Evolutionary conservation across 2,888 invertebrate species (phyloP), one percentile per base, ranked within the genome.

Genomic region (Lagria hirta): DNA sequence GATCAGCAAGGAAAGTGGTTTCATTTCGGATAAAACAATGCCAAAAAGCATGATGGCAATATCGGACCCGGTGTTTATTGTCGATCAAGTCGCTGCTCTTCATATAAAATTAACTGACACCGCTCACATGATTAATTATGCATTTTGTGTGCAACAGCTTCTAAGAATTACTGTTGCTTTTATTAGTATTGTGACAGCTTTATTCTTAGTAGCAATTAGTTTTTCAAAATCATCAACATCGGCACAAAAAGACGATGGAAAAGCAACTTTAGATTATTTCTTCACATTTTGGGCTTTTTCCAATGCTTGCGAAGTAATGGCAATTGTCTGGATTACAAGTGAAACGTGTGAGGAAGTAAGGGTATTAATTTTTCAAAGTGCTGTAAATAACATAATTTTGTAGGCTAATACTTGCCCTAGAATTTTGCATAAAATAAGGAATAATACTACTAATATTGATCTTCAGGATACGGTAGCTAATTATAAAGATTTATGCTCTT

Each of bases 381-480:
- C 10, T n/a, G n/a, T n/a, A n/a, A n/a, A n/a, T n/a, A n/a, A 4
- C 29, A 6, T 28, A 36, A 27, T 28, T 27, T 60, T 62, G 49
- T 43, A 65, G 64, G 63, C 65, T 7, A 61, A 63, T 43, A 60
- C 53, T 15, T 59, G 60, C 33, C 63, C 62, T 16, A 51, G 58
- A 42, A 58, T 64, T 46, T 48, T 65, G 42, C 63, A 64, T 41
- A 62, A 57, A 50, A 65, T 65, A 27, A 54, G 64, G 23, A 64
- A 65, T 45, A 52, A 55, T 18, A 58, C 58, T 13, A 51, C 50
- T 11, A 60, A 61, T 46, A 37, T 45, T 8, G 50, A 58, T 15
- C 53, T 65, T 12, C 58, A 64, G 36, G 60, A 62, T 30, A 57
- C 56, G 49, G 64, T 65, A n/a, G n/a, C n/a, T n/a, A n/a, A n/a